phyloP scores from a whole-genome alignment of 2,797 vertebrate genomes.

The Yasuhikotakia modesta region DNA sequence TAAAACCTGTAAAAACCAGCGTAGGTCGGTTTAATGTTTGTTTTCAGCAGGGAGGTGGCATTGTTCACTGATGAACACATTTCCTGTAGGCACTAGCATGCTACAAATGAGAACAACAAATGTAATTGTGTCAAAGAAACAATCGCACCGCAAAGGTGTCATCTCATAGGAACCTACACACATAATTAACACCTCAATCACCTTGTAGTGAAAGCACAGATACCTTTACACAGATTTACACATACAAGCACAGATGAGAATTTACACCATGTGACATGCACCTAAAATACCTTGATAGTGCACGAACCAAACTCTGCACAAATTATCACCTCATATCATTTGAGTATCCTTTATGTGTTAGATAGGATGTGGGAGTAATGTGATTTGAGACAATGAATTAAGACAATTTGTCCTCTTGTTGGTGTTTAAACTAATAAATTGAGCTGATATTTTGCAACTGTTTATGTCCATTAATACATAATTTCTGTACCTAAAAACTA shows the following conservation, averaged over 20 bases:
- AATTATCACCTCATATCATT: not conserved
- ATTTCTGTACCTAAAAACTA: not conserved
- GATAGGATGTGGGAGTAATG: too few relatives aligned
- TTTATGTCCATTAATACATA: conserved; percentile 64
- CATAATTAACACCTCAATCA: conserved; percentile 25
- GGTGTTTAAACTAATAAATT: conserved; percentile 6
- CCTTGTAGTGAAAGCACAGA: not conserved
- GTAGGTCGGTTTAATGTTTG: not conserved
- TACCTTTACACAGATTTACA: not conserved
- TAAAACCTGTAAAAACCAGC: not conserved
- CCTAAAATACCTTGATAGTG: not conserved
- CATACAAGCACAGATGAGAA: too few relatives aligned
- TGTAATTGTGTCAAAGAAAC: not conserved
- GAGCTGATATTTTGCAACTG: conserved; percentile 41
- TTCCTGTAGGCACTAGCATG: not conserved
- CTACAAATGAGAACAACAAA: conserved; percentile 18
- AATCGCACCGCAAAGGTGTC: not conserved
- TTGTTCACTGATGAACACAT: conserved; percentile 4
- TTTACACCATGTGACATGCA: not conserved
- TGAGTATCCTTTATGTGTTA: too few relatives aligned
- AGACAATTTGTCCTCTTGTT: not conserved
- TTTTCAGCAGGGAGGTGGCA: not conserved
- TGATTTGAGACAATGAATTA: too few relatives aligned
- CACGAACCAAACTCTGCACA: not conserved
- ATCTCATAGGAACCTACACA: not conserved